Evolutionary conservation across 2,797 vertebrate species (phyloP).

Genomic region (Megaceryle alcyon): DNA sequence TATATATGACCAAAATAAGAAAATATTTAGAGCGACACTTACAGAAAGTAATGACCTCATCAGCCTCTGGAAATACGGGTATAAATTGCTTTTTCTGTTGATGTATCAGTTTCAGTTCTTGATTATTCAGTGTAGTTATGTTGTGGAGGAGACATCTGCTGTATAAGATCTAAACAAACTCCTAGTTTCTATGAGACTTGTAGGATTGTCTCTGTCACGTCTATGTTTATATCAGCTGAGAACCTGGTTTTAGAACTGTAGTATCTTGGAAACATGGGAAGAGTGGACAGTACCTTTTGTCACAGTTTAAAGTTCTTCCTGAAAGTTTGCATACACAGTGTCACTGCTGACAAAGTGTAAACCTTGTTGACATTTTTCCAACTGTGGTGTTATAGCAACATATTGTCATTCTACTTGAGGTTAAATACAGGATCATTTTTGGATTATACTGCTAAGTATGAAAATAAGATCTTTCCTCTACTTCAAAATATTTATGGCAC

Average conservation of each 20-base stretch:
- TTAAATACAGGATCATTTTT: not conserved
- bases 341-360: not conserved
- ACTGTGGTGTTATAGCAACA: not conserved
- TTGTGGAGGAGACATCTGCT: not conserved
- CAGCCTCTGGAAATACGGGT: not conserved
- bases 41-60: not conserved
- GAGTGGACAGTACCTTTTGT: not conserved
- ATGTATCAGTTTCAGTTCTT: not conserved
- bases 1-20: not conserved
- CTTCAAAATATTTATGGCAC: not conserved
- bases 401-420: not conserved
- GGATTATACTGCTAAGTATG: not conserved
- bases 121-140: not conserved
- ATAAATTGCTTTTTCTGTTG: not conserved
- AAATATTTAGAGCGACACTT: not conserved
- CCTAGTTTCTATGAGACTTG: not conserved
- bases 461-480: not conserved
- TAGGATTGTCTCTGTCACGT: not conserved
- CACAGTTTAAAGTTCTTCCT: not conserved
- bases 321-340: not conserved
- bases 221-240: not conserved
- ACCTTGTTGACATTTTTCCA: not conserved
- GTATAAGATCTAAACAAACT: not conserved
- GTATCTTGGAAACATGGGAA: not conserved
- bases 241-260: not conserved